Percentiles rank a stretch among this genome's conserved stretches.
Evolutionary conservation across 64 coral and sea anemone genomes (phyloP).

Genomic region (Anthopleura sola): DNA sequence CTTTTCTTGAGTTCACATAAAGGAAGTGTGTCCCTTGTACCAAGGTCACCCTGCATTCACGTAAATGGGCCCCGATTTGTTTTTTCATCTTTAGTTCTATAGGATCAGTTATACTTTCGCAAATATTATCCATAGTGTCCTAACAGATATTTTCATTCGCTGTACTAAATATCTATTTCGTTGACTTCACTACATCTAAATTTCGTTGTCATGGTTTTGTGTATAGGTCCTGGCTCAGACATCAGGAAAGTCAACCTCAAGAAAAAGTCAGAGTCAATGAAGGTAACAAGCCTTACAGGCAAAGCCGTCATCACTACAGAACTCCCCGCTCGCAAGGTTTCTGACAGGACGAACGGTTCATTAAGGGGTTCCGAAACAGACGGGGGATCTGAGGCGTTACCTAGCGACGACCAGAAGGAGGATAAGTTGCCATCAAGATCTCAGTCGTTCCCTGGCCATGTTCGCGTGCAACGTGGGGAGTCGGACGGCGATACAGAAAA

Average conservation of each 20-base stretch:
- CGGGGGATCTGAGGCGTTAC: neutral
- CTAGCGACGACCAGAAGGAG: neutral
- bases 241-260: constrained; percentile 42
- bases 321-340: constrained; percentile 54
- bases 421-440: neutral
- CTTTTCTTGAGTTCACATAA: too few relatives aligned
- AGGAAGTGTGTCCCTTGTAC: too few relatives aligned
- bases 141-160: too few relatives aligned
- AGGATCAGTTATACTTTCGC: too few relatives aligned
- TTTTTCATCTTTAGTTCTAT: too few relatives aligned
- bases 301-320: constrained; percentile 86
- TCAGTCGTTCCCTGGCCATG: neutral
- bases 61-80: too few relatives aligned
- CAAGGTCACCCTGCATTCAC: too few relatives aligned
- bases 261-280: constrained; percentile 81
- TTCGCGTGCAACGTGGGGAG: constrained; percentile 1
- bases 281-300: constrained; percentile 82
- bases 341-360: constrained; percentile 41
- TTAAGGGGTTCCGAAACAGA: constrained; percentile 8
- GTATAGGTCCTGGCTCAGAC: constrained; percentile 33
- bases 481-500: neutral
- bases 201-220: neutral
- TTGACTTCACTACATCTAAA: too few relatives aligned
- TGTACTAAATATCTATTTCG: too few relatives aligned
- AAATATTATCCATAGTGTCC: too few relatives aligned